phyloP scores from a whole-genome alignment of 2,113 vertebrate genomes.

The Oostethus manadensis region DNA sequence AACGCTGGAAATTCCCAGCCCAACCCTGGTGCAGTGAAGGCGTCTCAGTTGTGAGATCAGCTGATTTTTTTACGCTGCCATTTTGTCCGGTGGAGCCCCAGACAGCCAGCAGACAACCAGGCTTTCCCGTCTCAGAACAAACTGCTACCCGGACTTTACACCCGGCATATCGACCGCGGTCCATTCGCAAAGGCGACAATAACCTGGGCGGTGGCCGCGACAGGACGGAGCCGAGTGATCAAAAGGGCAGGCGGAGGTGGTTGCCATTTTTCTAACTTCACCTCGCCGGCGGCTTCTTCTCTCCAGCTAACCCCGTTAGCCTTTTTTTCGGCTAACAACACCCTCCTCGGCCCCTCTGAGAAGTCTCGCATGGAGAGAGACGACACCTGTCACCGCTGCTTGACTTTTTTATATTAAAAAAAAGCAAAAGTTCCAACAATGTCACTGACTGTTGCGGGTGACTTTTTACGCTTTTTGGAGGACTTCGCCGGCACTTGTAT shows the following conservation, averaged over 20 bases:
- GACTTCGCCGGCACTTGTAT: conserved; percentile 23
- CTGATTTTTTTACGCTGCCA: conserved; percentile 77
- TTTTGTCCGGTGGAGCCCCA: conserved; percentile 70
- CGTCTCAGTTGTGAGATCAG: conserved; percentile 68
- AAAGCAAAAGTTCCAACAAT: conserved; percentile 22
- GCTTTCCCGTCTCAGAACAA: conserved; percentile 1
- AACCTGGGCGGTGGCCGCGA: too few relatives aligned
- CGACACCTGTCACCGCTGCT: conserved; percentile 32
- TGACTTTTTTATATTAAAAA: conserved; percentile 1
- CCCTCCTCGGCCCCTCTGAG: not conserved
- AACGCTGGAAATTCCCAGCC: conserved; percentile 16
- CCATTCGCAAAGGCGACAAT: too few relatives aligned
- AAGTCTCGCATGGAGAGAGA: conserved; percentile 9
- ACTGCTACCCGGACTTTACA: not conserved
- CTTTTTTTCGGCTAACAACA: conserved; percentile 43
- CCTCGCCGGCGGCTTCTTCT: conserved; percentile 22
- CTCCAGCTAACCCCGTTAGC: conserved; percentile 47
- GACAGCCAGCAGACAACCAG: conserved; percentile 9
- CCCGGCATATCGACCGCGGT: not conserved
- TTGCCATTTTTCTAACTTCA: conserved; percentile 35
- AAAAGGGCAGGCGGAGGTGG: conserved; percentile 2
- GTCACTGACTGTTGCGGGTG: conserved; percentile 4
- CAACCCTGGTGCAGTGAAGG: not conserved
- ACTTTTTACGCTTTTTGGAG: conserved; percentile 30
- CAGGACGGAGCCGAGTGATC: too few relatives aligned